Conservation (phyloP, 2,797 vertebrate species). For the Malacoctenus gilli region DNA sequence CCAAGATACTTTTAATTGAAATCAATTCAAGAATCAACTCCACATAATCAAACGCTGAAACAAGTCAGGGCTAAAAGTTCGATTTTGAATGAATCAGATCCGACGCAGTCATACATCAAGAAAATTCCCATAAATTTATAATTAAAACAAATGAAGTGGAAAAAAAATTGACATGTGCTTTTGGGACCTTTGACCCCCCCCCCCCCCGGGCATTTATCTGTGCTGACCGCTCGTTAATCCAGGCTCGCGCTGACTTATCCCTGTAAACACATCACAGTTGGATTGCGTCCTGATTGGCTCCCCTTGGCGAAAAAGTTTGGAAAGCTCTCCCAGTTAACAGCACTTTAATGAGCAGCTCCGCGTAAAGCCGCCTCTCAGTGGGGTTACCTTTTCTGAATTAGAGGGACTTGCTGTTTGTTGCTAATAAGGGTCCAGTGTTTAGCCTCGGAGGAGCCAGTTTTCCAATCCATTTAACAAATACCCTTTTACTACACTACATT, state of each 20-base stretch:
- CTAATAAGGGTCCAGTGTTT: conserved; percentile 37
- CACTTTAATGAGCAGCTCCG: conserved; percentile 47
- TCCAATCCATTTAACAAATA: conserved; percentile 67
- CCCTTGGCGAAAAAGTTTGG: conserved; percentile 20
- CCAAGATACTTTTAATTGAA: too few species aligned
- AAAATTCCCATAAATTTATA: not conserved
- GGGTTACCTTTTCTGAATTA: conserved; percentile 40
- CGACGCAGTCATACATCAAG: too few species aligned
- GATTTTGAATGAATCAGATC: too few species aligned
- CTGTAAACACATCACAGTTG: conserved; percentile 30
- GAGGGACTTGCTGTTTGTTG: conserved; percentile 34
- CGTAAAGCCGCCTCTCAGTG: conserved; percentile 43
- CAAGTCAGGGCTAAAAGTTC: too few species aligned
- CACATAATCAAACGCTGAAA: not conserved
- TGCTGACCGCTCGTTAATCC: conserved; percentile 7
- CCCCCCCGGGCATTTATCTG: not conserved
- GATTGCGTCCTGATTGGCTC: conserved; percentile 26
- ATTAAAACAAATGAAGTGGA: not conserved
- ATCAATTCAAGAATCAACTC: not conserved
- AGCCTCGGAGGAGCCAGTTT: conserved; percentile 46
- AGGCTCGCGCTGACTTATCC: conserved; percentile 6
- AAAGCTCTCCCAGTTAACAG: conserved; percentile 36
- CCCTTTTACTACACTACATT: conserved; percentile 50
- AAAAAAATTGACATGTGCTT: not conserved
- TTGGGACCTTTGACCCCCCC: not conserved